These are phyloP conservation scores for Porites rus DNA, from an alignment of 92 coral and sea anemone genomes.

Conservation along the genomic window DNA sequence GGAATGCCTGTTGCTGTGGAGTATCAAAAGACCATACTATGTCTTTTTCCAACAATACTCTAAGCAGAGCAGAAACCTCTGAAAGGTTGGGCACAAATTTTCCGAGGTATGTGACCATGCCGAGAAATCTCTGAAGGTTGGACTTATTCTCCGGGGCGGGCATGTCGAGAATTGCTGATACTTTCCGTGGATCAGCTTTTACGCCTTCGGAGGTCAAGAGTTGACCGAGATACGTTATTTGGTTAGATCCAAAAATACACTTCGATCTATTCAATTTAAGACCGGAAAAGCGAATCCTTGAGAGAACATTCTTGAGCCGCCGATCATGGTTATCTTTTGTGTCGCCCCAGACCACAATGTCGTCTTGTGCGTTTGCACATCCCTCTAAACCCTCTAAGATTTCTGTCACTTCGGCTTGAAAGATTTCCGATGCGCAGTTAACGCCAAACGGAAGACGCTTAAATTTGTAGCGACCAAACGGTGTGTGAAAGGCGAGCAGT, in stretches of 20 bases:
- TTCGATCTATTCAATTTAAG: constrained; percentile 36
- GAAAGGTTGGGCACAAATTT: no score
- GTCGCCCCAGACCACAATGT: constrained; percentile 52
- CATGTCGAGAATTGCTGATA: constrained; percentile 35
- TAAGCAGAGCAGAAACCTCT: no score
- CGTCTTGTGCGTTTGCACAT: constrained; percentile 42
- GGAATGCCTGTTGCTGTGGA: neutral
- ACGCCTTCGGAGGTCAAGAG: constrained; percentile 44
- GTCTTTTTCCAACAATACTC: constrained; percentile 7
- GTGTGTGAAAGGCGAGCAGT: no score
- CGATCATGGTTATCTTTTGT: constrained; percentile 49
- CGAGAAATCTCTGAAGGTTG: constrained; percentile 24
- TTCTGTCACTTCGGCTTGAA: constrained; percentile 39
- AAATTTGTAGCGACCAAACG: no score
- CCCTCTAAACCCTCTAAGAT: constrained; percentile 42
- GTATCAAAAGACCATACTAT: neutral
- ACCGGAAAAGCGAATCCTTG: constrained; percentile 25
- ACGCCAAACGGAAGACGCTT: constrained; percentile 52
- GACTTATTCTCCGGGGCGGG: constrained; percentile 11
- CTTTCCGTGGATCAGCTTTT: constrained; percentile 34
- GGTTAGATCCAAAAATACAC: constrained; percentile 36
- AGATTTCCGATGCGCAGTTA: constrained; percentile 51
- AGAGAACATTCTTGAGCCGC: constrained; percentile 27
- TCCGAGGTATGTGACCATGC: constrained; percentile 10
- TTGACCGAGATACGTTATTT: constrained; percentile 50